Percentiles rank a stretch among this genome's conserved stretches.
These are phyloP conservation scores for Carassius carassius DNA, from an alignment of 2,113 vertebrate genomes.

Conservation along the genomic window DNA sequence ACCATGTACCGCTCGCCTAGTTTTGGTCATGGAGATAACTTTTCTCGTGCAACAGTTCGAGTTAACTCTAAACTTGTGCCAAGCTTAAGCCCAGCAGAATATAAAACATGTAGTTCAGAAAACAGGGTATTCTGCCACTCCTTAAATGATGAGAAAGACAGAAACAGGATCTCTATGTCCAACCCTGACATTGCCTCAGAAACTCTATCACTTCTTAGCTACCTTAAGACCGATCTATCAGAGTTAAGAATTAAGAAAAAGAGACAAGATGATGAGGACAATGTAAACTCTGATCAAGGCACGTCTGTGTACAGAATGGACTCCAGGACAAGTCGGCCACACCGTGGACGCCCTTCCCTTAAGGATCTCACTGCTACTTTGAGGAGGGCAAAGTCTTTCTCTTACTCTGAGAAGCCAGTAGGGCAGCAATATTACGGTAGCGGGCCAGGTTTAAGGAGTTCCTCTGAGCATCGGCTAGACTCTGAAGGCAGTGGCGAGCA, in stretches of 20 bases:
- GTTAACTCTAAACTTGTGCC: slow-evolving; percentile 71
- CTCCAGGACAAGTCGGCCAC: slow-evolving; percentile 61
- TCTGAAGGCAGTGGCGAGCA: slow-evolving; percentile 67
- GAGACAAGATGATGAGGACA: slow-evolving; percentile 58
- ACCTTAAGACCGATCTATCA: slow-evolving; percentile 88
- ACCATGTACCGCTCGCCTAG: slow-evolving; percentile 87
- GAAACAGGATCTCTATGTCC: slow-evolving; percentile 86
- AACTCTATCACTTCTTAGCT: slow-evolving; percentile 88
- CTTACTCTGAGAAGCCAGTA: slow-evolving; percentile 86
- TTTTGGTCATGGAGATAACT: slow-evolving; percentile 84
- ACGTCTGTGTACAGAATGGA: slow-evolving; percentile 59
- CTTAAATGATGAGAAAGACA: slow-evolving; percentile 67
- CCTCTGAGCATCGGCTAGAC: slow-evolving; percentile 87
- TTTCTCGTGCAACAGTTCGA: slow-evolving; percentile 71
- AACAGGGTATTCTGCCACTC: slow-evolving; percentile 48
- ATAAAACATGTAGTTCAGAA: slow-evolving; percentile 55
- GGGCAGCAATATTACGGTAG: slow-evolving; percentile 64
- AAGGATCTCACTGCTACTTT: slow-evolving; percentile 95
- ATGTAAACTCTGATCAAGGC: slow-evolving; percentile 39
- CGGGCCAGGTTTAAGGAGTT: slow-evolving; percentile 82
- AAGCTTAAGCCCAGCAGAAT: slow-evolving; percentile 47
- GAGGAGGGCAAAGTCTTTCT: slow-evolving; percentile 93
- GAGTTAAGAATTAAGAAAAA: slow-evolving; percentile 86
- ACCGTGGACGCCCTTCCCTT: slow-evolving; percentile 81
- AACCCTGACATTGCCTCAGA: slow-evolving; percentile 94